Evolutionary conservation across 2,113 vertebrate species (phyloP), one percentile per base, ranked within the genome.

Genomic region (Paradoxurus hermaphroditus): DNA sequence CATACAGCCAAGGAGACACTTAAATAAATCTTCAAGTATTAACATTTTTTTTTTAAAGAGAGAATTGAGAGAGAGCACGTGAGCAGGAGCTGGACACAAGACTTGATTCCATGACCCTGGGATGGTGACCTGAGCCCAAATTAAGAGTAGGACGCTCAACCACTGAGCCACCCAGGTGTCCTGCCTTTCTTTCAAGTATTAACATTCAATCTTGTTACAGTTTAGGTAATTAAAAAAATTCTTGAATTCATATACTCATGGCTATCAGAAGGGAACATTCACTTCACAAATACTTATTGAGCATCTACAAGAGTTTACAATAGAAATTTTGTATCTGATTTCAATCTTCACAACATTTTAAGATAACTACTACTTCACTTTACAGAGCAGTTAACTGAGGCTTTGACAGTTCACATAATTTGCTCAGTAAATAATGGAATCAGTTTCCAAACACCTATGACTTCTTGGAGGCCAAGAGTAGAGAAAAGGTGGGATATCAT

Each of bases 351-450:
- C 11, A 90, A 73, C 23, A 91, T 72, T 82, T 85, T 85, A 79
- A 84, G 62, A 27, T 86, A 63, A 82, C 29, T 91, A 59, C 53
- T 62, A 82, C 41, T 15, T 13, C 25, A 75, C 59, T 91, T 95
- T 86, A 91, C 31, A 51, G 6, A 93, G 31, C 59, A 91, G 53
- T 34, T 90, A 90, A 90, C 46, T 81, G 39, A 95, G 81, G n/a
- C 7, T 86, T 68, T 90, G 81, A 46, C 77, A 92, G 49, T 51
- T 92, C 86, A 93, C 36, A 79, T n/a, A 81, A 86, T 86, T 95
- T 90, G 53, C 56, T 95, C 82, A 93, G 63, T 93, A 73, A 97
- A 75, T 19, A 62, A n/a, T 39, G 5, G 46, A 81, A 41, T 95
- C 21, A 25, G 21, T 39, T 53, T 95, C 39, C n/a, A 86, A 95